Evolutionary conservation across 1,140 invertebrate genomes (phyloP).

Genomic region (Holotrichia oblita): DNA sequence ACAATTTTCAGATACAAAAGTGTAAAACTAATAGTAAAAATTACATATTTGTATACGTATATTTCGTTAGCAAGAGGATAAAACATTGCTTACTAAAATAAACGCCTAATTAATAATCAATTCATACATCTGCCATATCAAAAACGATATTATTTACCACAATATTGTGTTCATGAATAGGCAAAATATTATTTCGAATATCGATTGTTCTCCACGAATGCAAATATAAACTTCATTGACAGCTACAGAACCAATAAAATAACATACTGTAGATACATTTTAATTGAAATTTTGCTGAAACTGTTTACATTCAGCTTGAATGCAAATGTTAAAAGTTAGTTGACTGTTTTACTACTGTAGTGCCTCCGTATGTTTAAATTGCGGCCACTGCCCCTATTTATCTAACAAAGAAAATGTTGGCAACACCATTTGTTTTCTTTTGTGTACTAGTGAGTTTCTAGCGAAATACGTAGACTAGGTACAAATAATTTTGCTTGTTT

Average conservation of each 20-base stretch:
- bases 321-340: neutral
- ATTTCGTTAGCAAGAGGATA: neutral
- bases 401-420: neutral
- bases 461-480: neutral
- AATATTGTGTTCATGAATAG: neutral
- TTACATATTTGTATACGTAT: neutral
- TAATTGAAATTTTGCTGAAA: conserved; percentile 6
- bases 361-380: neutral
- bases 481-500: neutral
- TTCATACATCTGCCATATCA: neutral
- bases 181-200: neutral
- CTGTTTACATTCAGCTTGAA: neutral
- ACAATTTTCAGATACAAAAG: neutral
- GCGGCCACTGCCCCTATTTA: neutral
- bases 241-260: neutral
- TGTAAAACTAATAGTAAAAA: neutral
- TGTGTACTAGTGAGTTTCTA: neutral
- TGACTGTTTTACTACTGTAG: neutral
- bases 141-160: neutral
- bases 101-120: neutral
- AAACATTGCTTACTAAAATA: neutral
- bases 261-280: neutral
- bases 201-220: neutral
- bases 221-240: neutral
- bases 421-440: neutral